These are phyloP conservation scores for Eulemur rufifrons DNA, from an alignment of 2,113 vertebrate genomes.

Conservation along the genomic window DNA sequence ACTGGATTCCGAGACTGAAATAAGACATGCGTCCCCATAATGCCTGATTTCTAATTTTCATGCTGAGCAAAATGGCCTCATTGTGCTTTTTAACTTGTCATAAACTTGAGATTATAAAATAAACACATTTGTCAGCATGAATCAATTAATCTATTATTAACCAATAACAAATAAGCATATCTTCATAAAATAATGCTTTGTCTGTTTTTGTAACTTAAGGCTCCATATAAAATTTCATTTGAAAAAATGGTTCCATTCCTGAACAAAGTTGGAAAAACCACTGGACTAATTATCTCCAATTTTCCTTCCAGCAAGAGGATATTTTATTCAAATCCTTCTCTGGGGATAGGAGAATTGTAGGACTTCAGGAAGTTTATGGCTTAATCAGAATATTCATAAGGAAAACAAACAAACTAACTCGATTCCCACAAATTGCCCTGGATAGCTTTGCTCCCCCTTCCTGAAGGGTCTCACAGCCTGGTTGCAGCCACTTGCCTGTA, in stretches of 20 bases:
- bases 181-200: background rate
- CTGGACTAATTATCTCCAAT: constrained; percentile 67
- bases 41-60: background rate
- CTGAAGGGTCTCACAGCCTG: background rate
- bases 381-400: constrained; percentile 38
- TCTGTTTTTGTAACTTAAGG: constrained; percentile 3
- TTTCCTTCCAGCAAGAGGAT: constrained; percentile 71
- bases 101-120: background rate
- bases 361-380: constrained; percentile 41
- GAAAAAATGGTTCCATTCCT: constrained; percentile 30
- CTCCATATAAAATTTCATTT: constrained; percentile 63
- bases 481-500: fast-evolving
- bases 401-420: constrained; percentile 61
- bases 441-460: background rate
- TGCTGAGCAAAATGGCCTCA: background rate
- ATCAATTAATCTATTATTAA: background rate
- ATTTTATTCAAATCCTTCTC: constrained; percentile 66
- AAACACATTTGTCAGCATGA: background rate
- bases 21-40: background rate
- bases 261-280: constrained; percentile 64
- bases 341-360: constrained; percentile 40
- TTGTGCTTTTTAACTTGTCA: background rate
- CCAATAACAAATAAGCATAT: background rate
- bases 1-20: background rate
- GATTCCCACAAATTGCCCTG: background rate